These are phyloP conservation scores for Hyaena hyaena DNA, from an alignment of 2,113 vertebrate genomes.

Conservation along the genomic window DNA sequence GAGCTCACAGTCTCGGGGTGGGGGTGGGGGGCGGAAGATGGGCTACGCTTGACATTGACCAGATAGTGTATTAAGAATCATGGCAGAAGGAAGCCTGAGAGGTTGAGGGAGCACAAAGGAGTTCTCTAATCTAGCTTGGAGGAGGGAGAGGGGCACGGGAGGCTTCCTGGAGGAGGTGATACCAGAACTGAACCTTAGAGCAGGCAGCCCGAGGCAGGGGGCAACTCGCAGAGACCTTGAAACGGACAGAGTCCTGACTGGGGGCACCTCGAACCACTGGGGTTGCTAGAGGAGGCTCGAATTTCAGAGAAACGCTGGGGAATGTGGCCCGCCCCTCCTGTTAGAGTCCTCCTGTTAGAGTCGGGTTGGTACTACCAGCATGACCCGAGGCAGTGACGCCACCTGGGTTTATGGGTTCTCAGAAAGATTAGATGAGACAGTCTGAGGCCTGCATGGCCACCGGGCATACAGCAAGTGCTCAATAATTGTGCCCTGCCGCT, in stretches of 20 bases:
- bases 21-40: neutral
- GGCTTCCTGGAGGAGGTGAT: neutral
- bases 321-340: neutral
- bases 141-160: neutral
- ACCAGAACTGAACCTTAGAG: neutral
- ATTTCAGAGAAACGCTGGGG: neutral
- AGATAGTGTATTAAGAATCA: neutral
- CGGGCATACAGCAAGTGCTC: neutral
- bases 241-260: neutral
- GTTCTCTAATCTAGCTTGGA: neutral
- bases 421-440: neutral
- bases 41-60: neutral
- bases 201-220: neutral
- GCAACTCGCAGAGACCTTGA: neutral
- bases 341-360: neutral
- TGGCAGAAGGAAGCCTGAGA: neutral
- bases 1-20: neutral
- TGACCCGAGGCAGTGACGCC: neutral
- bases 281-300: neutral
- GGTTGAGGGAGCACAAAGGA: neutral
- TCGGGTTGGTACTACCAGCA: fast-evolving
- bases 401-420: neutral
- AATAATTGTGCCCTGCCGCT: neutral
- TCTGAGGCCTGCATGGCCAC: too few species aligned
- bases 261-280: neutral